A percentile compares a stretch with the other conserved stretches of the same genome.
Conservation (phyloP, 2,888 invertebrate genomes). For the Parnassius orleans region DNA sequence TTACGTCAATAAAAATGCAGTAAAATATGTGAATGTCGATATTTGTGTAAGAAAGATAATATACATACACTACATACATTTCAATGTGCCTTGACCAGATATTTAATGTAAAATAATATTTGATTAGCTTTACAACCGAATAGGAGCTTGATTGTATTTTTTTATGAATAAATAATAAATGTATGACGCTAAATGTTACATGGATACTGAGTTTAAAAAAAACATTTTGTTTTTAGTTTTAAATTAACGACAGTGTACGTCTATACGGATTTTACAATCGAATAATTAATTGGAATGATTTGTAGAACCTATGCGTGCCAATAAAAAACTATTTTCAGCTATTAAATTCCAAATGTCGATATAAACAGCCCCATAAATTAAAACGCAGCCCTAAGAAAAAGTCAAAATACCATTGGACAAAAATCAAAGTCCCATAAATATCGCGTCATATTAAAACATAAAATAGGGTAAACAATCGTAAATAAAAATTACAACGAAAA, state of each 20-base stretch:
- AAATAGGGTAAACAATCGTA: constrained; percentile 79
- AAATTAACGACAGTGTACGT: too few relatives aligned
- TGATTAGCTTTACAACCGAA: constrained; percentile 33
- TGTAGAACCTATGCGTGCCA: background rate
- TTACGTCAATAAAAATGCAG: constrained; percentile 52
- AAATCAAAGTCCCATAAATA: constrained; percentile 68
- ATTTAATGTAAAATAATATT: constrained; percentile 39
- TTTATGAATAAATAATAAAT: constrained; percentile 22
- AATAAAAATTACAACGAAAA: constrained; percentile 77
- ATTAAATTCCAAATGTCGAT: constrained; percentile 54
- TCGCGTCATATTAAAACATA: constrained; percentile 76
- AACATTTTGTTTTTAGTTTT: too few relatives aligned
- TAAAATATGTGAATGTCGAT: constrained; percentile 62
- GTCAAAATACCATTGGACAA: constrained; percentile 51
- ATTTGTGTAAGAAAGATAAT: constrained; percentile 37
- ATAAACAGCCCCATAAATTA: constrained; percentile 63
- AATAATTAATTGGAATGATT: constrained; percentile 11
- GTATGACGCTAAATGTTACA: background rate
- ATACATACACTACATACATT: constrained; percentile 31
- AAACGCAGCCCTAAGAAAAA: constrained; percentile 49
- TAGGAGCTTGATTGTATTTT: constrained; percentile 26
- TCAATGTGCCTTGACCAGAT: constrained; percentile 20
- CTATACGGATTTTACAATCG: background rate
- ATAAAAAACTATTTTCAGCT: constrained; percentile 38
- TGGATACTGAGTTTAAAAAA: background rate